Evolutionary conservation across 2,113 vertebrate species (phyloP), one percentile per base, ranked within the genome.

Genomic region (Electrona antarctica): DNA sequence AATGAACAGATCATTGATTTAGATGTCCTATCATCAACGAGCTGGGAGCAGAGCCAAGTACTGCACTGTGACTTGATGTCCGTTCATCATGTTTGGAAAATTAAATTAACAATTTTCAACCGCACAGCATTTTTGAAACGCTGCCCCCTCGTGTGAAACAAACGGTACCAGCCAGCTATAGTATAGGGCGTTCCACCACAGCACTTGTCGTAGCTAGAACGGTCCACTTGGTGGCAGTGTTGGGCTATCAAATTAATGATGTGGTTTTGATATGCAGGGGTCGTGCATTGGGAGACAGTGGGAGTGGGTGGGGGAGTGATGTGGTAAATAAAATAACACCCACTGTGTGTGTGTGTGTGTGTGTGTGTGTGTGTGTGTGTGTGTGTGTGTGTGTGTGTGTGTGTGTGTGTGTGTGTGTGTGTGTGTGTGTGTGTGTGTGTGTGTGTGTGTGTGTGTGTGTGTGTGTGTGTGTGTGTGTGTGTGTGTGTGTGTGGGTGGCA

Each of bases 1-100:
- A 88, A 83, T 78, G 80, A 88, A 85, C 73, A 71, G 68, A 77
- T 78, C 78, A 87, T 87, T 64, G 83, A 86, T 81, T 80, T 73
- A 4, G 69, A 83, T 74, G 67, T 81, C 73, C 3, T 46, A 73
- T 80, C 79, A 85, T 87, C 79, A 88, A 80, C 80, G 73, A 64
- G 14, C 57, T 46, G 64, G 80, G 71, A 75, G 14, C 1, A 3
- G 45, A 1, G 79, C 79, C 83, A 85, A 67, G 57, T 54, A 15
- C 45, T 33, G 65, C 21, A 21, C 15, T 41, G 15, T 49, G 54
- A 68, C 67, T 48, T 85, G 69, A 85, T 59, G 33, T 51, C 8
- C 69, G 56, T 60, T 73, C 58, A 10, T 73, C 58, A 10, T 77
- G 62, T 76, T 51, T 76, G 46, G 69, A 50, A 79, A 68, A 11